Conservation (phyloP, 2,113 vertebrate species). For the Ellobius talpinus region DNA sequence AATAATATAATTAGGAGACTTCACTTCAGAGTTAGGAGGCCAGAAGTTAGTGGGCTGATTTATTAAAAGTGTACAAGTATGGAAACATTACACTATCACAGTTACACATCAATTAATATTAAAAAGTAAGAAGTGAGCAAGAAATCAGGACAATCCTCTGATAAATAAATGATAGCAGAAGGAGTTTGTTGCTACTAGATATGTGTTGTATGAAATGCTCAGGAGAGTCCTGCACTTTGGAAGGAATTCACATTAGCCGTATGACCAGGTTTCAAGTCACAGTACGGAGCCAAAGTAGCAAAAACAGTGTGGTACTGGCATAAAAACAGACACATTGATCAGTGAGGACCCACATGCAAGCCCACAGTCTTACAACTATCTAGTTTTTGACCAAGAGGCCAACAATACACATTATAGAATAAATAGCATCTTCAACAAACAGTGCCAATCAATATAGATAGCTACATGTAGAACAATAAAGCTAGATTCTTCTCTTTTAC, state of each 20-base stretch:
- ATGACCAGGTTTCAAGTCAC: neutral
- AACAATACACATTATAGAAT: neutral
- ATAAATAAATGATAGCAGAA: neutral
- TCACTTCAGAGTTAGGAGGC: neutral
- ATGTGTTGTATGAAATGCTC: neutral
- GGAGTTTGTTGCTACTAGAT: neutral
- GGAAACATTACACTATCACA: neutral
- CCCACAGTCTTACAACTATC: neutral
- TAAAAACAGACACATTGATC: neutral
- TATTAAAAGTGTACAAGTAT: neutral
- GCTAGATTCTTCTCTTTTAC: neutral
- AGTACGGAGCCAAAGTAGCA: neutral
- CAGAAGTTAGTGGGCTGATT: neutral
- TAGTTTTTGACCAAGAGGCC: neutral
- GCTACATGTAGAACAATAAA: neutral
- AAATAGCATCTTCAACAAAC: neutral
- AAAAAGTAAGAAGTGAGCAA: neutral
- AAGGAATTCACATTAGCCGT: neutral
- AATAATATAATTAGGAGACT: neutral
- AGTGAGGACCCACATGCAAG: neutral
- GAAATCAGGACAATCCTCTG: neutral
- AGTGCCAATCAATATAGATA: neutral
- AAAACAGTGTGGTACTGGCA: neutral
- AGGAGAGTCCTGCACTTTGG: neutral
- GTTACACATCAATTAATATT: neutral